phyloP scores from a whole-genome alignment of 2,113 vertebrate genomes.

The Oxygymnocypris stewartii region DNA sequence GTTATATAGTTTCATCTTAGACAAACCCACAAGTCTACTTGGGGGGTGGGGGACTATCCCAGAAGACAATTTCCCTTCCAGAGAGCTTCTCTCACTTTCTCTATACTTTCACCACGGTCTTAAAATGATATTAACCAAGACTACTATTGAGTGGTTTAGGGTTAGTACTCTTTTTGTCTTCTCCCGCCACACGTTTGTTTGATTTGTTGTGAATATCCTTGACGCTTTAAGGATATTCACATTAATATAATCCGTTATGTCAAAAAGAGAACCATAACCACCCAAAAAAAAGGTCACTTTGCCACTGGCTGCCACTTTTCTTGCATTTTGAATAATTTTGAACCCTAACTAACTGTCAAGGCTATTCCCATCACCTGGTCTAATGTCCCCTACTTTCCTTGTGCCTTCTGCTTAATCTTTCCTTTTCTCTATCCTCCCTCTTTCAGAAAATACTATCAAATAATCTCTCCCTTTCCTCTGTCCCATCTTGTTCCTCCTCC shows the following conservation, averaged over 20 bases:
- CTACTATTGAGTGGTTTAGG: no score
- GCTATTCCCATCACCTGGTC: neutral
- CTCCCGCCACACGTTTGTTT: neutral
- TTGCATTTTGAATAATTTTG: neutral
- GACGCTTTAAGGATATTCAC: neutral
- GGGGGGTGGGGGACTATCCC: slow-evolving; percentile 8
- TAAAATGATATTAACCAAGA: neutral
- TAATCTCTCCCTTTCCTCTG: slow-evolving; percentile 51
- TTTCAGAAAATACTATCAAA: slow-evolving; percentile 41
- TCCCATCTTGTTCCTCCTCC: slow-evolving; percentile 76
- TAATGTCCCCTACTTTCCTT: slow-evolving; percentile 1
- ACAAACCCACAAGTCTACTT: neutral
- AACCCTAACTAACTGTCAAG: neutral
- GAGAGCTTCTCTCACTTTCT: slow-evolving; percentile 2
- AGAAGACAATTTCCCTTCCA: neutral
- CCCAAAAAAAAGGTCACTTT: neutral
- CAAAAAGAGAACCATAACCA: neutral
- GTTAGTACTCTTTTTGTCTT: neutral
- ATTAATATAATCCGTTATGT: neutral
- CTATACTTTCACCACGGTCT: neutral
- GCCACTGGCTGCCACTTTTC: neutral
- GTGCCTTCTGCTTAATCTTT: slow-evolving; percentile 34
- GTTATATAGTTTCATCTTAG: neutral
- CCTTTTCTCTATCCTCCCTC: slow-evolving; percentile 37
- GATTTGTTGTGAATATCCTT: neutral